These are phyloP conservation scores for Dicaeum eximium DNA, from an alignment of 2,113 vertebrate species.

Conservation along the genomic window DNA sequence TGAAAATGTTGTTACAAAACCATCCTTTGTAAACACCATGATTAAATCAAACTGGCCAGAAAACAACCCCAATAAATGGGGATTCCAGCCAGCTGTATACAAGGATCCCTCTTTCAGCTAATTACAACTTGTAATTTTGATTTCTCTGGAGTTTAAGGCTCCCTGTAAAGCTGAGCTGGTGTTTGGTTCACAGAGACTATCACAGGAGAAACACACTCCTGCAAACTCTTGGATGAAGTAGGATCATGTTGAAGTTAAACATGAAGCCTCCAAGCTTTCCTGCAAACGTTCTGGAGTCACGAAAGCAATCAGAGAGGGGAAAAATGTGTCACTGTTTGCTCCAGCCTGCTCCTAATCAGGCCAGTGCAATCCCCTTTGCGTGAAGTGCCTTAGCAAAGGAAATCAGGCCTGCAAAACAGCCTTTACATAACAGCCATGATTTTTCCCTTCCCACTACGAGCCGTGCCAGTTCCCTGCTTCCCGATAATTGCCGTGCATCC, in stretches of 20 bases:
- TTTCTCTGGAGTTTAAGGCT: background rate
- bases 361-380: background rate
- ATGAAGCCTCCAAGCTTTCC: background rate
- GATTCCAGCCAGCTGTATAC: background rate
- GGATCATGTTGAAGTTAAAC: background rate
- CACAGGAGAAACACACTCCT: background rate
- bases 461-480: background rate
- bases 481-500: background rate
- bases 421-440: background rate
- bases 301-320: background rate
- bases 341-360: slow-evolving; percentile 18
- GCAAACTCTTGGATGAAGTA: background rate
- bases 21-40: background rate
- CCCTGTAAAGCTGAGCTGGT: background rate
- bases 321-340: background rate
- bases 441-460: background rate
- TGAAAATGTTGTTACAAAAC: background rate
- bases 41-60: background rate
- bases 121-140: background rate
- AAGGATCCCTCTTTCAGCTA: background rate
- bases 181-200: background rate
- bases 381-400: background rate
- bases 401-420: slow-evolving; percentile 30
- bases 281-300: background rate
- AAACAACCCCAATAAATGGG: background rate